These are phyloP conservation scores for Pollenia labialis DNA, from an alignment of 2,888 invertebrate genomes.

Conservation along the genomic window DNA sequence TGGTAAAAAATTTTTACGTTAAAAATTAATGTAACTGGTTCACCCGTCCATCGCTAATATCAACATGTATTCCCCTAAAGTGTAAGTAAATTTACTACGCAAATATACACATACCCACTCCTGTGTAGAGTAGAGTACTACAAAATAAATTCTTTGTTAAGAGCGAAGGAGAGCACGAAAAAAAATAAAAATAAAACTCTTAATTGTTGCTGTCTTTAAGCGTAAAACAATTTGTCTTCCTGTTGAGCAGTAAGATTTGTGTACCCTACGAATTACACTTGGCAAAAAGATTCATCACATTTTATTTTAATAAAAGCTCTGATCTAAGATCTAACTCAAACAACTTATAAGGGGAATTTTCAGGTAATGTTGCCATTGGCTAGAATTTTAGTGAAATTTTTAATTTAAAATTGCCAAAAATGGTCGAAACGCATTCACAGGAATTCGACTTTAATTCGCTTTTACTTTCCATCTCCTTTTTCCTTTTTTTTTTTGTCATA, in stretches of 20 bases:
- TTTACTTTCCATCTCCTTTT: neutral
- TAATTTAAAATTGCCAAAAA: no score
- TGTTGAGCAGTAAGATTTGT: slow-evolving; percentile 74
- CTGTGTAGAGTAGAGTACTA: slow-evolving; percentile 9
- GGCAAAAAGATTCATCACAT: neutral
- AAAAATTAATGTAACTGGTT: neutral
- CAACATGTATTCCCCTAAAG: neutral
- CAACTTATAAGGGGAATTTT: no score
- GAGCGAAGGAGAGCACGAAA: neutral
- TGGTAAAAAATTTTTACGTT: no score
- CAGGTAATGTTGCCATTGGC: no score
- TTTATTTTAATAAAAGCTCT: no score
- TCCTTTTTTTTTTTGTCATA: neutral
- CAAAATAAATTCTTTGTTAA: slow-evolving; percentile 17
- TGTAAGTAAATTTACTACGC: slow-evolving; percentile 20
- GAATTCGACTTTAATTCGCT: neutral
- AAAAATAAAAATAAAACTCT: slow-evolving; percentile 75
- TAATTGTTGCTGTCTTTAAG: slow-evolving; percentile 81
- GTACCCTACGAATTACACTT: slow-evolving; percentile 4
- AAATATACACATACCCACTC: neutral
- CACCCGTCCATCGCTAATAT: slow-evolving; percentile 6
- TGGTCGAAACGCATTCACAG: no score
- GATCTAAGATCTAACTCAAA: neutral
- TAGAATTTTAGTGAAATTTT: no score
- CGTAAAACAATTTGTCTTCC: slow-evolving; percentile 80